Evolutionary conservation across 2,888 invertebrate species (phyloP), one percentile per base, ranked within the genome.

Genomic region (Clanis bilineata): DNA sequence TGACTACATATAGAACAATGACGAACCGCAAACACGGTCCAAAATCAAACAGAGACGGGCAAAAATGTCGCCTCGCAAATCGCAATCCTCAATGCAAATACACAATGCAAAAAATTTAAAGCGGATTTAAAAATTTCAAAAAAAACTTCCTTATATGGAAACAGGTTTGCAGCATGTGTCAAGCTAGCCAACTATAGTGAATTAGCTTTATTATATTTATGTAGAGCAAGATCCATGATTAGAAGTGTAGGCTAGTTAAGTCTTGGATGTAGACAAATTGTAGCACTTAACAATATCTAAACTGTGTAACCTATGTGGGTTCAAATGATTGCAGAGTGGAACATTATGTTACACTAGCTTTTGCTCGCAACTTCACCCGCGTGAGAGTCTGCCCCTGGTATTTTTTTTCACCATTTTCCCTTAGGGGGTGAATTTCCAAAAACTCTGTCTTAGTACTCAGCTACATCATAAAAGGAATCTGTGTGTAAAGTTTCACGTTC

Each of bases 21-120:
- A 80, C 71, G 70, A 63, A 72, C 68, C 67, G 76, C 84, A 87
- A 86, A 88, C 80, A 86, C 65, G 77, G 79, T 74, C 74, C 77
- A 83, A 57, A 57, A 80, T 76, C 82, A 82, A 85, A 84, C 83
- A 81, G 73, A 69, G 71, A 71, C 80, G 71, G 61, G 71, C 79
- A 85, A 83, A 86, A 76, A 83, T 70, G 41, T 18, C 66, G 76
- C 73, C 78, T 72, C 74, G 71, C 72, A 71, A 76, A 77, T 72
- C 74, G 71, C 72, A 71, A 76, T 74, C 70, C 64, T 64, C 71
- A 73, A 71, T 68, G 82, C 82, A 82, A 83, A 83, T 80, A 73
- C 75, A 77, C 77, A 73, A 70, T 67, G 71, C 70, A 77, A 79
- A 79, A 81, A 81, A 69, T 66, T 67, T 65, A 44, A 61, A 64